Percentiles rank a stretch among this genome's conserved stretches.
Evolutionary conservation across 2,797 vertebrate genomes (phyloP).

Genomic region (Crenichthys baileyi): DNA sequence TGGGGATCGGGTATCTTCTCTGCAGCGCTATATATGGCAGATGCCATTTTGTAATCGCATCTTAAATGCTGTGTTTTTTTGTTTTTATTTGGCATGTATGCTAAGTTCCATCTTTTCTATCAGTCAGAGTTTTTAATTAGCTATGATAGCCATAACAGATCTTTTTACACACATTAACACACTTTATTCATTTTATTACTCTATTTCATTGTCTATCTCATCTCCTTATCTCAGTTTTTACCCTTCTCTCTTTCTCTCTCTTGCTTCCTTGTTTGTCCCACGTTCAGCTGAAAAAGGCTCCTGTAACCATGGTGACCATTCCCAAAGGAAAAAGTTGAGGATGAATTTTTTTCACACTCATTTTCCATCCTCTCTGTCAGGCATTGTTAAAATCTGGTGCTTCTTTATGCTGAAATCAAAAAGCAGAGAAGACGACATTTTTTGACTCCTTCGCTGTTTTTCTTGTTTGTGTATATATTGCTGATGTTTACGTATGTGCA

Average conservation of each 20-base stretch:
- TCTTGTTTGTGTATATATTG: constrained; percentile 13
- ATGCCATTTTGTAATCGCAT: constrained; percentile 34
- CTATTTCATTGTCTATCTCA: constrained; percentile 19
- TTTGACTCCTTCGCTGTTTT: constrained; percentile 35
- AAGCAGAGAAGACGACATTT: constrained; percentile 28
- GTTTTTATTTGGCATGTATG: background rate
- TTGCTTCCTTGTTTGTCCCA: constrained; percentile 50
- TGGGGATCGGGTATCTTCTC: constrained; percentile 58
- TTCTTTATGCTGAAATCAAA: constrained; percentile 16
- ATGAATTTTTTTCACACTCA: constrained; percentile 58
- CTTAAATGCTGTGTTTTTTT: background rate
- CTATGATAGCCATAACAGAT: constrained; percentile 1
- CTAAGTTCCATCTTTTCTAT: background rate
- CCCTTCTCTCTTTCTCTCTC: constrained; percentile 19
- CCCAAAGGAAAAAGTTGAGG: constrained; percentile 75
- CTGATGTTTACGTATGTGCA: background rate
- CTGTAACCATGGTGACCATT: constrained; percentile 78
- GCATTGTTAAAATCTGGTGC: constrained; percentile 42
- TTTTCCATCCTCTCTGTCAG: constrained; percentile 56
- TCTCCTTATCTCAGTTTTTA: constrained; percentile 15
- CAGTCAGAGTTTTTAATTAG: constrained; percentile 6
- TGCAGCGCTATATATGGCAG: constrained; percentile 28
- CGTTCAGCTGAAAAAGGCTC: constrained; percentile 64
- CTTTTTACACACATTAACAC: background rate
- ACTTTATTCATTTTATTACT: background rate